These are phyloP conservation scores for Sakesphorus luctuosus DNA, from an alignment of 2,113 vertebrate species.

Conservation along the genomic window DNA sequence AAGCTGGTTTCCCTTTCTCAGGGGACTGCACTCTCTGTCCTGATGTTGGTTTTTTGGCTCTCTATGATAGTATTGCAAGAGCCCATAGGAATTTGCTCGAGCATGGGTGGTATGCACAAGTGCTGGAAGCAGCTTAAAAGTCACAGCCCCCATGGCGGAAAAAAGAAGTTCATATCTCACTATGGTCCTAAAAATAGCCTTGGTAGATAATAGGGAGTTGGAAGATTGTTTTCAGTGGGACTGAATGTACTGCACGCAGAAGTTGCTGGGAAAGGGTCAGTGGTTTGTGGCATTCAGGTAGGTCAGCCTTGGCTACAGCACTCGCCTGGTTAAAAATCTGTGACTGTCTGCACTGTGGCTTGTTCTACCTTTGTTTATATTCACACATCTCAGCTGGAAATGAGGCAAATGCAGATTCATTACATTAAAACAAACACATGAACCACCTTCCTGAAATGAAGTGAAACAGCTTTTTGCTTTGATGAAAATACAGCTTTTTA, in stretches of 20 bases:
- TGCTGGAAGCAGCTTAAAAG: neutral
- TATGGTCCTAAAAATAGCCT: constrained; percentile 47
- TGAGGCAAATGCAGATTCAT: neutral
- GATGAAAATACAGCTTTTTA: neutral
- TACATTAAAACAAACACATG: neutral
- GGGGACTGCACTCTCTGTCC: neutral
- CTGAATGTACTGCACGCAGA: constrained; percentile 48
- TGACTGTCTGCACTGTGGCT: neutral
- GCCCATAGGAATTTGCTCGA: constrained; percentile 14
- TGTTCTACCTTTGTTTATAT: neutral
- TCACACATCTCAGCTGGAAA: neutral
- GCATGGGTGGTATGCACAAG: constrained; percentile 11
- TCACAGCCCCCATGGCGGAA: neutral
- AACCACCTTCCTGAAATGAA: neutral
- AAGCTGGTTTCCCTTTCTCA: neutral
- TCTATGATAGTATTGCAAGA: neutral
- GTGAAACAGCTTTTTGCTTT: neutral
- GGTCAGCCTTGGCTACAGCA: neutral
- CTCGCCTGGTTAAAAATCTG: neutral
- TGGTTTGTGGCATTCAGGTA: neutral
- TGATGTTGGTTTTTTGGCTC: neutral
- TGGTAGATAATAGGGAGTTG: constrained; percentile 43
- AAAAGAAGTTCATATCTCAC: constrained; percentile 37
- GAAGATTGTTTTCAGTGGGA: constrained; percentile 36
- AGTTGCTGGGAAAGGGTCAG: neutral